Base-by-base conservation (phyloP, 2,113 vertebrate species). In the Euleptes europaea region DNA sequence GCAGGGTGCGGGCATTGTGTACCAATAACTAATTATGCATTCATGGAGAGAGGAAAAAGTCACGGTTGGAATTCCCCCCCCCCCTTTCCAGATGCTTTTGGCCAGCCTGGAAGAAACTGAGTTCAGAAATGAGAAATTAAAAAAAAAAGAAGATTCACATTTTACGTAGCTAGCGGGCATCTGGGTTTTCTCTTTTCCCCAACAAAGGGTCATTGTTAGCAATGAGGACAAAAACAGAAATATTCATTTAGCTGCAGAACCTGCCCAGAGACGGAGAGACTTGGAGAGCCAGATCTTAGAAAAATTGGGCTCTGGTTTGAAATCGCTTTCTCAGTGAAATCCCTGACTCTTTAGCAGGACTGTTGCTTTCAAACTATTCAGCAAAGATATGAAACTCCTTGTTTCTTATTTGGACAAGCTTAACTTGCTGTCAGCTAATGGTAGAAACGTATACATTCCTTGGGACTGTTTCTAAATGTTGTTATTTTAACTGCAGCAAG, bases 11-110 rank as follows among this genome's bases (percentile, higher is more conserved):
- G 26, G 70, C 10, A 26, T 69, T 91, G 79, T 90, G 90, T 89
- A 95, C 93, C 94, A 96, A 96, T 93, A 95, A 94, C 86, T 84
- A 94, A 89, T 94, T 96, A 95, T 94, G 85, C 90, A 94, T 94
- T 96, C 92, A 95, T 14, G 5, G 86, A 57, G 86, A 85, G 85
- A 92, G 92, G 82, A 76, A 88, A n/a, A 92, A 85, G 74, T 84
- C 4, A 88, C 6, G 21, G 2, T 57, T 21, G 54, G 54, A 80
- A 87, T 94, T 84, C 92, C 21, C 5, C 47, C 26, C 5, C 66
- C 19, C 1, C 44, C 44, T 44, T 44, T 44, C 4, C 85, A 92
- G 85, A 69, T 88, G 86, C 35, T 92, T 90, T 69, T 79, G 86
- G 85, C 88, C 83, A 82, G 38, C 79, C 89, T 92, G 85, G 88